Evolutionary conservation across 1,140 invertebrate species (phyloP).

Genomic region (Plectrocnemia conspersa): DNA sequence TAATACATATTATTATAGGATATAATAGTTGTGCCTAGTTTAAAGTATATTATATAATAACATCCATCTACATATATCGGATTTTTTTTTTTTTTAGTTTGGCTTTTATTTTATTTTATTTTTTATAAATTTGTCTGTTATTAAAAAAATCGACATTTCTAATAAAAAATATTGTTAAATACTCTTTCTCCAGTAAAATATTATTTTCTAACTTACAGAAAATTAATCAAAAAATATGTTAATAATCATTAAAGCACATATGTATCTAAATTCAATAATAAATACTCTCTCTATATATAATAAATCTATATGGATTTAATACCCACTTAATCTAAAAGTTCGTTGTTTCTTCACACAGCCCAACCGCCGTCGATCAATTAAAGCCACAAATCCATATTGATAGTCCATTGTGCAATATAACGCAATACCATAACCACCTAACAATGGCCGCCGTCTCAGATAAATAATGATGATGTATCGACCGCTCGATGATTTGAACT

Average conservation of each 20-base stretch:
- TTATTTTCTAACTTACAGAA: not conserved
- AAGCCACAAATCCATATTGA: not conserved
- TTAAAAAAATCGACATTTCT: no score
- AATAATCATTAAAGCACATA: not conserved
- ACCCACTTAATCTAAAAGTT: not conserved
- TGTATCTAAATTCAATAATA: not conserved
- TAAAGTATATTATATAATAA: no score
- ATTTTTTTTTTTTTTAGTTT: no score
- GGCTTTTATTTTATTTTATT: no score
- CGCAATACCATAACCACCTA: not conserved
- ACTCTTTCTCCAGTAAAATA: not conserved
- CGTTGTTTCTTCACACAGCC: not conserved
- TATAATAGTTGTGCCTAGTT: no score
- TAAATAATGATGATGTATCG: no score
- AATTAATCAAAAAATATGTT: not conserved
- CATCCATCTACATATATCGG: no score
- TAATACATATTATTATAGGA: no score
- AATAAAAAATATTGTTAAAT: not conserved
- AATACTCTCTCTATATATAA: not conserved
- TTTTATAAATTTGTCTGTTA: no score
- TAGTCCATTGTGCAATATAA: not conserved
- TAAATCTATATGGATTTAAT: not conserved
- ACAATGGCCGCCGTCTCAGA: not conserved
- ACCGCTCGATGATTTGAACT: no score
- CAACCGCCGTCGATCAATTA: no score